Conservation (phyloP, 1,140 invertebrate species). For the Eurosta solidaginis region DNA sequence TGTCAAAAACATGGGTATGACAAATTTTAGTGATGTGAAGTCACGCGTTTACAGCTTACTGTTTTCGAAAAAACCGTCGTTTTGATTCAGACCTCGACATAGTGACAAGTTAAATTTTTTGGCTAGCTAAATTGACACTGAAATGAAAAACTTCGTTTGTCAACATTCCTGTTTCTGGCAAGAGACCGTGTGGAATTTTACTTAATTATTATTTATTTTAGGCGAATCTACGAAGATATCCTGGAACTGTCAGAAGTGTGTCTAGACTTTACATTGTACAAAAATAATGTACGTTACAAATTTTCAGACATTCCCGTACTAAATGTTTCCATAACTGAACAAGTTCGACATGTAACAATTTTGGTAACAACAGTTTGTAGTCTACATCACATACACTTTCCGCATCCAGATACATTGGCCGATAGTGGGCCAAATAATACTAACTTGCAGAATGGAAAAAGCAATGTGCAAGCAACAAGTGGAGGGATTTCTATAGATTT, state of each 20-base stretch:
- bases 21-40: too few relatives aligned
- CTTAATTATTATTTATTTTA: constrained; percentile 49
- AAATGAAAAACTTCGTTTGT: too few relatives aligned
- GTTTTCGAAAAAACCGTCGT: too few relatives aligned
- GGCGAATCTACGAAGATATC: constrained; percentile 82
- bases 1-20: too few relatives aligned
- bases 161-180: too few relatives aligned
- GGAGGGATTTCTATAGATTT: constrained; percentile 25
- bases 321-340: constrained; percentile 78
- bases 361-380: constrained; percentile 89
- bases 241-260: constrained; percentile 90
- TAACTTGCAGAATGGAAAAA: not conserved
- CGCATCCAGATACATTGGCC: constrained; percentile 74
- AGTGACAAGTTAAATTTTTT: too few relatives aligned
- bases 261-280: constrained; percentile 78
- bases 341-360: constrained; percentile 69
- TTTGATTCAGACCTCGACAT: too few relatives aligned
- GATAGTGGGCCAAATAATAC: constrained; percentile 42
- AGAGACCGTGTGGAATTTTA: not conserved
- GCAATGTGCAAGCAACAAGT: not conserved
- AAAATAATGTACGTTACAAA: constrained; percentile 76
- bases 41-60: too few relatives aligned
- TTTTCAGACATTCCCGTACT: constrained; percentile 86
- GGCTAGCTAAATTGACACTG: too few relatives aligned
- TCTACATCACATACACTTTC: constrained; percentile 82